A percentile compares a stretch with the other conserved stretches of the same genome.
Conservation (phyloP, 1,140 invertebrate genomes). For the Drosophila elegans region DNA sequence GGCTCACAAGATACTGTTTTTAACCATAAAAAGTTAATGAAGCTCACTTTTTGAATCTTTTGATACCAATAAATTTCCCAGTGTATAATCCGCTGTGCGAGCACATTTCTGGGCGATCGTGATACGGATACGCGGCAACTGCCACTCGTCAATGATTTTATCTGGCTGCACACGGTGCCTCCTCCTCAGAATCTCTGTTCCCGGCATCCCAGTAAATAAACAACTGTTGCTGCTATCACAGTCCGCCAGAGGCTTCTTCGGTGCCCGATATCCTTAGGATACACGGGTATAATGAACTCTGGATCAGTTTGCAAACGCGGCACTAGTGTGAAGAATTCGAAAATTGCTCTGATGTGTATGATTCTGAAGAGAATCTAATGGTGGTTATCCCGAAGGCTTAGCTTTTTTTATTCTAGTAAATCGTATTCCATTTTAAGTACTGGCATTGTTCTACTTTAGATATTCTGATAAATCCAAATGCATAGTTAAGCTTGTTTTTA, state of each 20-base stretch:
- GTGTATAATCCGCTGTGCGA: constrained; percentile 16
- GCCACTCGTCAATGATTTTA: constrained; percentile 68
- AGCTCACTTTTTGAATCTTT: no score
- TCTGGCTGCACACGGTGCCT: constrained; percentile 47
- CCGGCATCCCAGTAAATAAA: constrained; percentile 43
- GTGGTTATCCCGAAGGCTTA: background rate
- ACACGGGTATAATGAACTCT: constrained; percentile 36
- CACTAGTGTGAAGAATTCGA: constrained; percentile 30
- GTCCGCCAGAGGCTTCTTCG: constrained; percentile 23
- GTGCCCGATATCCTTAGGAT: constrained; percentile 38
- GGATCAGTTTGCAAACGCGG: background rate
- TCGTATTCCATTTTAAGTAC: background rate
- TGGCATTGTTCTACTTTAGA: no score
- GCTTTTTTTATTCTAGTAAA: background rate
- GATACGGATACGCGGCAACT: constrained; percentile 59
- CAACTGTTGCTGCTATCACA: constrained; percentile 44
- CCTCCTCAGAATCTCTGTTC: constrained; percentile 17
- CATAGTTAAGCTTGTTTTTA: background rate
- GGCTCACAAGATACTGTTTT: no score
- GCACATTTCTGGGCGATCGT: constrained; percentile 51
- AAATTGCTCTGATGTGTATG: constrained; percentile 22
- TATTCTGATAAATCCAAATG: background rate
- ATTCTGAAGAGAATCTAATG: constrained; percentile 24
- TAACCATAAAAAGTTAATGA: no score
- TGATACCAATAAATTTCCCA: no score